Base-by-base conservation (phyloP, 2,888 invertebrate genomes). In the Byasa hedistus region DNA sequence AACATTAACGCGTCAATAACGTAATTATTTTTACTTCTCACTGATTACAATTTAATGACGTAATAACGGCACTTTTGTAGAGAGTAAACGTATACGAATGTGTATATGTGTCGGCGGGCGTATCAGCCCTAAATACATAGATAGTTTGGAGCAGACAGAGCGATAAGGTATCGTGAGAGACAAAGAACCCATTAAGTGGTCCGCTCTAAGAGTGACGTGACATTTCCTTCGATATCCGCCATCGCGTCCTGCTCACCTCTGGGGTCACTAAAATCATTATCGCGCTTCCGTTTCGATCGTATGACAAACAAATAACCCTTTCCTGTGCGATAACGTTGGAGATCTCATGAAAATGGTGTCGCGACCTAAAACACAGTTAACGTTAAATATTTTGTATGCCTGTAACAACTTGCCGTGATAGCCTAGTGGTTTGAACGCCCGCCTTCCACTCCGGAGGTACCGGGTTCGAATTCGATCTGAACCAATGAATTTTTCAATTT, bases 141-240 rank as follows among this genome's bases (percentile, higher is more conserved):
- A 61, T 61, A 55, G 68, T 63, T 63, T 60, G 57, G 64, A 54
- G 61, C 52, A 61, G 61, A 57, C 62, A 76, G 78, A 76, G 74
- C 83, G 90, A 91, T 91, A 91, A 87, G 81, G 79, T 89, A 87
- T 87, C 86, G 78, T 78, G 79, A 87, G 79, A 87, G 89, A 91
- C 91, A 91, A 91, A 90, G 91, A 89, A 86, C 90, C 86, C 88
- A 91, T 90, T 89, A 89, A 85, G 81, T 82, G 76, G 79, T 62
- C 69, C 71, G 82, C 79, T 84, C 80, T 79, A 73, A 77, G 83
- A 83, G 81, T 86, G 89, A 91, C 85, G 86, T 84, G 89, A 87
- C 90, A 84, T 87, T 90, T 90, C 90, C 90, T 91, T 86, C 85
- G 89, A 89, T 89, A 89, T 87, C 85, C 85, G 79, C 79, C 75